Evolutionary conservation across 2,113 vertebrate genomes (phyloP), one percentile per base, ranked within the genome.

Genomic region (Vireo altiloquus): DNA sequence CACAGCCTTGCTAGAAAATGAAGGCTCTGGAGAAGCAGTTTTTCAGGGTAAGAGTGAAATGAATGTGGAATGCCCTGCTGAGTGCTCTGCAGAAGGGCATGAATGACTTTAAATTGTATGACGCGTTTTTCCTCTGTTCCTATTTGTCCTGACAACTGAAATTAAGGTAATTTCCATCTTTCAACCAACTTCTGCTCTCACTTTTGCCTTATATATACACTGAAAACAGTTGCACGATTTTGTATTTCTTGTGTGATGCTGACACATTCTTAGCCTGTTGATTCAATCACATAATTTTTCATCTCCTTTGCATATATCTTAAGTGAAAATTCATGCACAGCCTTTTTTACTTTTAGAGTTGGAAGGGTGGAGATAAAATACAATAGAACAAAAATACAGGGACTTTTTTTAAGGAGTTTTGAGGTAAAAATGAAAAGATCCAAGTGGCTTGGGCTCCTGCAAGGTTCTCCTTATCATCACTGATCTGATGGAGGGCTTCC

Each of bases 181-280:
- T 61, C 49, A 79, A 31, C 12, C 47, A 89, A 84, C 70, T 95
- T 92, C 92, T 89, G 65, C 81, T 96, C 72, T 91, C 74, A 27
- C 23, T 83, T 59, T 33, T 35, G 8, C 7, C 4, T n/a, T 65
- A 22, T 7, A 27, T 12, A 33, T 12, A 35, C 15, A 61, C 2
- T 39, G 77, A 60, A 65, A 78, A 61, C 10, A 59, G 47, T 30
- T 86, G 30, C 24, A 13, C 13, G 7, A 69, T 65, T 39, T 64
- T 46, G 12, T 47, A 54, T 70, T 82, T 91, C 47, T 35, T 35
- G 16, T 61, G 28, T 69, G 35, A 81, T 0, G 1, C n/a, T 72
- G 44, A 50, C 11, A 33, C 2, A 7, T 50, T 81, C 76, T 75
- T 84, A 20, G 37, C 15, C 42, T 46, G 14, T 59, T 59, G 42